These are phyloP conservation scores for Pantelozetes paolii DNA, from an alignment of 2,888 invertebrate species.

Conservation along the genomic window DNA sequence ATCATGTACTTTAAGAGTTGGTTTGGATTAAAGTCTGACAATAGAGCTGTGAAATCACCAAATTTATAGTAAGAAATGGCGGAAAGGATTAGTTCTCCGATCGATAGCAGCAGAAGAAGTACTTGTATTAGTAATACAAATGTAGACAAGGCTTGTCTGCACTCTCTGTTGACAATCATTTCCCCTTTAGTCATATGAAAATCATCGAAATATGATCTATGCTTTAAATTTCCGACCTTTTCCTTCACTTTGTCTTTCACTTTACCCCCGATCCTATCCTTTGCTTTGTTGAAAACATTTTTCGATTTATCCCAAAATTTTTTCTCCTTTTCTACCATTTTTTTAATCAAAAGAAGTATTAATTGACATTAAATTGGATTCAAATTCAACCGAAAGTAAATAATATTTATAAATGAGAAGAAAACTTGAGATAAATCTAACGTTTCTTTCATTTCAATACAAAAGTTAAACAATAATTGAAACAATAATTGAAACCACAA, in stretches of 20 bases:
- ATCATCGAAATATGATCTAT: not conserved
- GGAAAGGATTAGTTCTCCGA: not conserved
- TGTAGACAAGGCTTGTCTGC: not conserved
- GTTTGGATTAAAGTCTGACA: not conserved
- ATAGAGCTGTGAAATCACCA: not conserved
- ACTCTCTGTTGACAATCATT: not conserved
- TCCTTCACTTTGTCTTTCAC: not conserved
- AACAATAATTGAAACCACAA: no score
- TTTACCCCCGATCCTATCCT: not conserved
- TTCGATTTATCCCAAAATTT: not conserved
- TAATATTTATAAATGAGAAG: no score
- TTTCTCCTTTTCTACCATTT: not conserved
- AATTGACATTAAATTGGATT: no score
- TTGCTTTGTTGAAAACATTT: not conserved
- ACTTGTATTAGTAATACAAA: not conserved
- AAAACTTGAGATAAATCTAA: no score
- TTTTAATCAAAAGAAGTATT: not conserved
- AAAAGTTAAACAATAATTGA: no score
- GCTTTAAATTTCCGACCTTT: not conserved
- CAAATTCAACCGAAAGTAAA: no score
- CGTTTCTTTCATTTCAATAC: no score
- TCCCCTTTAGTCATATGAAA: constrained; percentile 1
- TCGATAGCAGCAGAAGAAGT: not conserved
- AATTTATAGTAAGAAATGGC: not conserved
- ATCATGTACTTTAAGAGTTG: not conserved